A percentile compares a stretch with the other conserved stretches of the same genome.
Evolutionary conservation across 2,113 vertebrate genomes (phyloP).

Genomic region (Galeopterus variegatus): DNA sequence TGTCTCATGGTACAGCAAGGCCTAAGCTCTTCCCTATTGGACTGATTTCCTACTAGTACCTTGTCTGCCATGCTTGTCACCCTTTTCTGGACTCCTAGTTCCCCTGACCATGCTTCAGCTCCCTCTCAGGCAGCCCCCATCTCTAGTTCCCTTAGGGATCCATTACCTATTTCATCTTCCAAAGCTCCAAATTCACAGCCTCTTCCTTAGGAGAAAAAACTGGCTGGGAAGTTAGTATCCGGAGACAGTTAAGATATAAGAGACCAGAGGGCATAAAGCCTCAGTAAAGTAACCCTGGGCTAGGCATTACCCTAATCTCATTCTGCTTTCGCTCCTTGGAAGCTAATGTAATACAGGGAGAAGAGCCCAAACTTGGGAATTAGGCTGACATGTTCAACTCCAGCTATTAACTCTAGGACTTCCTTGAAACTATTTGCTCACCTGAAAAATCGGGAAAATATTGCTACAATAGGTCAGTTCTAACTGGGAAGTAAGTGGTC

Average conservation of each 20-base stretch:
- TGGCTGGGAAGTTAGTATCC: neutral
- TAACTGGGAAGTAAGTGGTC: neutral
- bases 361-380: neutral
- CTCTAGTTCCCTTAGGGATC: neutral
- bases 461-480: conserved; percentile 7
- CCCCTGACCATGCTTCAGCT: neutral
- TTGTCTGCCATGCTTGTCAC: neutral
- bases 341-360: neutral
- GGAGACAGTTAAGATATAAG: neutral
- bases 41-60: neutral
- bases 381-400: neutral
- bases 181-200: neutral
- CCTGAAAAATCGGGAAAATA: neutral
- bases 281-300: neutral
- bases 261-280: neutral
- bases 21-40: neutral
- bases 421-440: neutral
- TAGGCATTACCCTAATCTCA: neutral
- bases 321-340: neutral
- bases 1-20: neutral
- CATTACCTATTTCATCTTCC: neutral
- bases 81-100: neutral
- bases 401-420: neutral
- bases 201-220: neutral
- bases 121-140: neutral